These are phyloP conservation scores for Bombus balteatus DNA, from an alignment of 1,140 invertebrate genomes.

Conservation along the genomic window DNA sequence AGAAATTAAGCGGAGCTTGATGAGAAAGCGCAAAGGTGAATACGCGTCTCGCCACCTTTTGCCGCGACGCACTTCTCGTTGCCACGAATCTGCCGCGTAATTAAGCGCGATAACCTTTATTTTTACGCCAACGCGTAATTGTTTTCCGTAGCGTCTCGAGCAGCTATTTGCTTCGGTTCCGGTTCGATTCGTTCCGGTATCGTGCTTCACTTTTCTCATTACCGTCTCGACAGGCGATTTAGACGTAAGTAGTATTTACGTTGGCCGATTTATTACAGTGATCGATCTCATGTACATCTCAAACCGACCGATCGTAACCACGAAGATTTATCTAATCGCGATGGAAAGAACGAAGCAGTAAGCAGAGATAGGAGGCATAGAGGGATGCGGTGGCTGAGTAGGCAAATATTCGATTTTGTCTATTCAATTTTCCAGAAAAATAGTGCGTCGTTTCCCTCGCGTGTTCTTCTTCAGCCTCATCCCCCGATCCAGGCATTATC, in stretches of 20 bases:
- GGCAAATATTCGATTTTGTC: constrained; percentile 77
- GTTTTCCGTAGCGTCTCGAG: background rate
- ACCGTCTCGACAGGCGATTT: background rate
- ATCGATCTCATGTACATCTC: background rate
- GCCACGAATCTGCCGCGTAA: constrained; percentile 10
- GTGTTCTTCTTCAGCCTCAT: background rate
- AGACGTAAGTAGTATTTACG: background rate
- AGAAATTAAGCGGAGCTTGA: constrained; percentile 72
- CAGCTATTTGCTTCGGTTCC: too few relatives aligned
- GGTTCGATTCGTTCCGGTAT: background rate
- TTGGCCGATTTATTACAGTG: too few relatives aligned
- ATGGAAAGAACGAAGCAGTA: background rate
- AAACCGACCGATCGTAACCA: background rate
- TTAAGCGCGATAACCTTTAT: constrained; percentile 37
- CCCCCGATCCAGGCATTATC: constrained; percentile 63
- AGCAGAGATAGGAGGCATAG: background rate
- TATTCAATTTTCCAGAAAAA: constrained; percentile 80
- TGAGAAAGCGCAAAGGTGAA: constrained; percentile 69
- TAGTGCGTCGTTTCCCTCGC: constrained; percentile 51
- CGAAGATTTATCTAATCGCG: background rate
- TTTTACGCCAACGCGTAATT: constrained; percentile 19
- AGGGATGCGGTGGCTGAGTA: constrained; percentile 40
- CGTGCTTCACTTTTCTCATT: background rate
- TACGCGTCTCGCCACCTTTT: background rate
- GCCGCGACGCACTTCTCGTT: background rate